A percentile compares a stretch with the other conserved stretches of the same genome.
phyloP scores from a whole-genome alignment of 2,797 vertebrate species.

The Catharus ustulatus region DNA sequence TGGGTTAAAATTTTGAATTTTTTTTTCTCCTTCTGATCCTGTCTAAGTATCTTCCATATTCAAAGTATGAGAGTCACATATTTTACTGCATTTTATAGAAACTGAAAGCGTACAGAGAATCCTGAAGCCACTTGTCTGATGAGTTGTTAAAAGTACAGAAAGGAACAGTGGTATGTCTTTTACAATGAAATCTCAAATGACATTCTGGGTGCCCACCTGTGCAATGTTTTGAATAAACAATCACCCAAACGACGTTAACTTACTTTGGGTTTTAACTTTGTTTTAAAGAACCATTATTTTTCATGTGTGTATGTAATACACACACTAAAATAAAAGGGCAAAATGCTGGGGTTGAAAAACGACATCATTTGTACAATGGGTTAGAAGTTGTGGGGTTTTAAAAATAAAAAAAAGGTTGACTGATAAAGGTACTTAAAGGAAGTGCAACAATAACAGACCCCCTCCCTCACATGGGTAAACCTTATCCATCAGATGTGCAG shows the following conservation, averaged over 20 bases:
- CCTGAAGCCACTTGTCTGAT: neutral
- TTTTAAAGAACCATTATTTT: neutral
- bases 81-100: neutral
- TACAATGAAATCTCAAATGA: neutral
- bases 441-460: neutral
- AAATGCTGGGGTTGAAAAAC: neutral
- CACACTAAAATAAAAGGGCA: neutral
- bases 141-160: neutral
- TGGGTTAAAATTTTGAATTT: neutral
- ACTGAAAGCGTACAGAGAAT: neutral
- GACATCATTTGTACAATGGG: neutral
- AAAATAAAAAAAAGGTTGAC: neutral
- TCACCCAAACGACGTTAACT: neutral
- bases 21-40: neutral
- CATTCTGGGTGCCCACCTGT: neutral
- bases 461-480: neutral
- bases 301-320: neutral
- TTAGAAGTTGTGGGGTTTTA: neutral
- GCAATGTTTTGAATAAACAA: neutral
- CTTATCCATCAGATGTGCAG: neutral
- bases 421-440: slow-evolving; percentile 4
- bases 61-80: neutral
- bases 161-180: neutral
- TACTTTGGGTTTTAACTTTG: neutral
- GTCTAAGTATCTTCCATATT: neutral